These are phyloP conservation scores for Noctua comes DNA, from an alignment of 2,888 invertebrate genomes.

Conservation along the genomic window DNA sequence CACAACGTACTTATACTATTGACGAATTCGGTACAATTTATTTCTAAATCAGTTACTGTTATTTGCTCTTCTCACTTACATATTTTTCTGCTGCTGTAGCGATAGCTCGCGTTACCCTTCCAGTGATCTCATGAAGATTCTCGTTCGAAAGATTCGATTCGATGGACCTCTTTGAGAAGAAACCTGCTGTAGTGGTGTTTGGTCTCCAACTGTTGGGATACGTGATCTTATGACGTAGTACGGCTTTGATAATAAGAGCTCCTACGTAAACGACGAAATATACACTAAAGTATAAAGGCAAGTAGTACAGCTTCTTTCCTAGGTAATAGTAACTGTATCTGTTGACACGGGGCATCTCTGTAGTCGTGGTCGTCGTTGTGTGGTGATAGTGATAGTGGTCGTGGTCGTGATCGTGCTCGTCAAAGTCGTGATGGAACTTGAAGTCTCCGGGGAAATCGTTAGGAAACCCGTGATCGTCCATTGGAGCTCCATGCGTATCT, in stretches of 20 bases:
- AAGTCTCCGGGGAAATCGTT: constrained; percentile 86
- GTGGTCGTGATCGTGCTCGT: constrained; percentile 79
- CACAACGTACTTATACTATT: constrained; percentile 76
- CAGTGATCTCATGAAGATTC: constrained; percentile 87
- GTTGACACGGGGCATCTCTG: constrained; percentile 90
- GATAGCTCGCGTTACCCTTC: constrained; percentile 85
- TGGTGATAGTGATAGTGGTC: constrained; percentile 75
- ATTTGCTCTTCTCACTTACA: constrained; percentile 69
- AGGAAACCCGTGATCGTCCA: constrained; percentile 85
- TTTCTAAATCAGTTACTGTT: constrained; percentile 33
- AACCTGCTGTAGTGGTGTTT: constrained; percentile 81
- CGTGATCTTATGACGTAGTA: constrained; percentile 93
- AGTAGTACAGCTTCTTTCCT: constrained; percentile 93
- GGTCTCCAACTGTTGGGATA: constrained; percentile 90
- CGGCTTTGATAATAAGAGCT: constrained; percentile 93
- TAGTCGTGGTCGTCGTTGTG: constrained; percentile 70
- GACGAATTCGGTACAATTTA: constrained; percentile 37
- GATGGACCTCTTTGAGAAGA: constrained; percentile 85
- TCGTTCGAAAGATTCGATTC: constrained; percentile 86
- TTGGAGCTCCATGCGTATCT: constrained; percentile 70
- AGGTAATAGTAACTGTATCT: constrained; percentile 94
- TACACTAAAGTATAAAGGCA: constrained; percentile 94
- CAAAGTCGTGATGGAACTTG: constrained; percentile 85
- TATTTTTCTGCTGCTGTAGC: constrained; percentile 85
- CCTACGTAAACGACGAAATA: constrained; percentile 93